Evolutionary conservation across 2,797 vertebrate species (phyloP), one percentile per base, ranked within the genome.

Genomic region (Pogonophryne albipinna): DNA sequence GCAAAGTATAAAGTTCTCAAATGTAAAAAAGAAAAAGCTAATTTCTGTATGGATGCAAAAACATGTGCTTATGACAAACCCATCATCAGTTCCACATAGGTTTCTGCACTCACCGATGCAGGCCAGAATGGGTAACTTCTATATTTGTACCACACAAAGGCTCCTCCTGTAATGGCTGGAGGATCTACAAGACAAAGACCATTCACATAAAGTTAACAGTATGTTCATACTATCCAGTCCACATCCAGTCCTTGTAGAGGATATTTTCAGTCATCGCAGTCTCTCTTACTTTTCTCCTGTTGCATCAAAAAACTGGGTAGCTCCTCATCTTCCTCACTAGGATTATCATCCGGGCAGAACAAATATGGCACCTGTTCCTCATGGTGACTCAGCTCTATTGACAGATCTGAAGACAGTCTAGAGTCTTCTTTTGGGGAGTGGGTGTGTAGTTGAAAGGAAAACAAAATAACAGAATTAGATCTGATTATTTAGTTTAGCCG

Each of bases 121-220:
- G 98, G 98, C 98, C 97, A 99, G 75, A 94, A 97, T 0, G 98
- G 98, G 42, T 95, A 97, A 46, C 92, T 94, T 71, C 95, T 91
- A 72, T 94, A 89, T 87, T 97, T 98, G 92, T 94, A 95, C 98
- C 98, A 99, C 38, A 98, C 97, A 92, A 97, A 94, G 34, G 87
- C 93, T 83, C 98, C 97, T 12, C 92, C 89, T 84, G 94, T 89
- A 42, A 99, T 95, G 0, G 93, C 80, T 0, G 86, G 84, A 0
- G 95, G 93, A 69, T 96, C 97, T 97, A 76, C 74, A 90, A 76
- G 41, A 71, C 47, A 85, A 64, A 65, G 50, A 55, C 60, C 72
- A 46, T 49, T n/a, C n/a, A 55, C 16, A 71, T 47, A 17, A 51
- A 49, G 23, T 23, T n/a, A 12, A 66, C 3, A 76, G 31, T 27